Evolutionary conservation across 2,113 vertebrate genomes (phyloP), one percentile per base, ranked within the genome.

Genomic region (Balaeniceps rex): DNA sequence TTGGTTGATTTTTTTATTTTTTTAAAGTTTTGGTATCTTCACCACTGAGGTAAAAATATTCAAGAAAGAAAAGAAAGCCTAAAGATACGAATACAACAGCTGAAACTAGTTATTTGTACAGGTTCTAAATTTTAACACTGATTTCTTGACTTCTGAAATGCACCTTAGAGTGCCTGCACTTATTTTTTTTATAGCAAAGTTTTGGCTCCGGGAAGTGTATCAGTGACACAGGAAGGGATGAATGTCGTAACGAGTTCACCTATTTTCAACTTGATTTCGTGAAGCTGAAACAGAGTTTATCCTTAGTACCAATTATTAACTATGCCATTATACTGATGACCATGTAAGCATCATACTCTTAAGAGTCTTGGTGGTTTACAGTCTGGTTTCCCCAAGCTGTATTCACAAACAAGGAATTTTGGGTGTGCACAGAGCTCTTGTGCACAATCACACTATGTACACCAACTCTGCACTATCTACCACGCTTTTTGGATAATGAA

Each of bases 161-260:
- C 13, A 65, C 33, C 36, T 77, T 14, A 33, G 29, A 38, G 19
- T 7, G 34, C 12, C 22, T 69, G 26, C 63, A 52, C 9, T 25
- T 23, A 14, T 24, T 51, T 42, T 18, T 86, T 82, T 63, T 12
- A 34, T 2, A 29, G 23, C 21, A 11, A 19, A 25, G 14, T 38
- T 72, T 51, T 49, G 18, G 33, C 23, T 42, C 61, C 65, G 21
- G 47, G 61, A 92, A 28, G 33, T 38, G 7, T 12, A 34, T 2
- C 14, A 57, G 75, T 10, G 22, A 64, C 69, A 54, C 34, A 47
- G 19, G 40, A 80, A 61, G 10, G 33, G 38, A 28, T 14, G 10
- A 7, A 58, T 5, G 14, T 22, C 46, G 7, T 5, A 55, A 38
- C 0, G 0, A 81, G 24, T 34, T 52, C 49, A 69, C 31, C 61